Evolutionary conservation across 2,888 invertebrate genomes (phyloP).

Genomic region (Drosophila infuscata): DNA sequence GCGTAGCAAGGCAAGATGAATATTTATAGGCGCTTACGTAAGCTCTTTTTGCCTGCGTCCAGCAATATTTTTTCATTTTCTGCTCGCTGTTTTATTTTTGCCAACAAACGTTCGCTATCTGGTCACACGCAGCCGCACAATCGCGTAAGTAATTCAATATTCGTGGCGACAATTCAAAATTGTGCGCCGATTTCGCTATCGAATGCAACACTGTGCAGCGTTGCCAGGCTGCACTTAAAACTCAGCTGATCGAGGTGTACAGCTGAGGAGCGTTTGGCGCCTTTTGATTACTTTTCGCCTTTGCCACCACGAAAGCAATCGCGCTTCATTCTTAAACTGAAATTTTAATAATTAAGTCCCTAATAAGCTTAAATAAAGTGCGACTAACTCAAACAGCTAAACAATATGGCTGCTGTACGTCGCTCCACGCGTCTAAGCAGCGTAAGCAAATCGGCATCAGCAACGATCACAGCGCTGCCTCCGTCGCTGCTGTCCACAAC

Average conservation of each 20-base stretch:
- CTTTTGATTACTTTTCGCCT: conserved; percentile 54
- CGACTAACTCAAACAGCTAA: conserved; percentile 15
- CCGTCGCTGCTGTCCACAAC: conserved; percentile 51
- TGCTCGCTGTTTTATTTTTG: conserved; percentile 66
- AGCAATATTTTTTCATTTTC: conserved; percentile 56
- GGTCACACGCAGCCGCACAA: conserved; percentile 55
- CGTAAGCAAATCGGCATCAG: conserved; percentile 57
- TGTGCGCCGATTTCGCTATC: conserved; percentile 32
- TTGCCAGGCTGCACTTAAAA: conserved; percentile 55
- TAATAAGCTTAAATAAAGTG: conserved; percentile 14
- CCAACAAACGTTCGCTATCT: conserved; percentile 40
- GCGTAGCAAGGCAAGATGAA: conserved; percentile 49
- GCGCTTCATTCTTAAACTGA: background rate
- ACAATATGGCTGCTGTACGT: conserved; percentile 80
- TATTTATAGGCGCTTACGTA: conserved; percentile 84
- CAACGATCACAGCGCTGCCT: conserved; percentile 54
- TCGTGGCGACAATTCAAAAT: conserved; percentile 51
- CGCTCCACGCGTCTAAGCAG: conserved; percentile 83
- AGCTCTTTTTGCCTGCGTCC: conserved; percentile 62
- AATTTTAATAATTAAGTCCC: conserved; percentile 3
- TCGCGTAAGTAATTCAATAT: conserved; percentile 76
- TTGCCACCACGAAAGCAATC: conserved; percentile 9
- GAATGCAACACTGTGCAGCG: conserved; percentile 45
- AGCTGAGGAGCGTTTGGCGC: conserved; percentile 60
- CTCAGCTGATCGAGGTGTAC: conserved; percentile 54